phyloP scores from a whole-genome alignment of 2,113 vertebrate species.

The Anser brachyrhynchus region DNA sequence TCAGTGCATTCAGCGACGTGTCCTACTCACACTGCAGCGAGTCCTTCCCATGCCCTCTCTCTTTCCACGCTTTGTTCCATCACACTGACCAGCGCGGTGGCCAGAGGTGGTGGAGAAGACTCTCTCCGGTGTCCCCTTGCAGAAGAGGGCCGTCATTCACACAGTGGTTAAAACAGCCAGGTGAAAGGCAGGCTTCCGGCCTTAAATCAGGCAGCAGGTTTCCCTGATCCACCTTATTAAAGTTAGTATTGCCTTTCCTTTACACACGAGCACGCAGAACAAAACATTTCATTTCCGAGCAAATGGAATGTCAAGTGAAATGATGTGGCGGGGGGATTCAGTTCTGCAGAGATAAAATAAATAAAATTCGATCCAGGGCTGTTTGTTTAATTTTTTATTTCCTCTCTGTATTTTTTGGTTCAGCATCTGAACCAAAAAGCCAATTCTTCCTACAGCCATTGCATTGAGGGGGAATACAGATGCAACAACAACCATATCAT shows the following conservation, averaged over 20 bases:
- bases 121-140: background rate
- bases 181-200: background rate
- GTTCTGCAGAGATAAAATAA: background rate
- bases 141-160: background rate
- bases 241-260: background rate
- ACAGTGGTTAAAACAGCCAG: background rate
- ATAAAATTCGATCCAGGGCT: background rate
- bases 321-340: background rate
- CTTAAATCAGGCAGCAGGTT: background rate
- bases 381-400: background rate
- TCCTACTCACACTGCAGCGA: background rate
- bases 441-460: background rate
- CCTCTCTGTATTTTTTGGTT: background rate
- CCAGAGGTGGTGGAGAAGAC: background rate
- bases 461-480: background rate
- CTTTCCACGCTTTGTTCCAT: background rate
- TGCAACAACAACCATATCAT: background rate
- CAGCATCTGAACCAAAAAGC: background rate
- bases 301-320: slow-evolving; percentile 31
- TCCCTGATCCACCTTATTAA: background rate
- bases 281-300: slow-evolving; percentile 24
- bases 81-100: no score
- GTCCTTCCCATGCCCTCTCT: background rate
- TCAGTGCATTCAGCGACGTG: rapidly evolving
- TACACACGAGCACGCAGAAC: background rate